These are phyloP conservation scores for Zosterops lateralis DNA, from an alignment of 2,113 vertebrate species.

Conservation along the genomic window DNA sequence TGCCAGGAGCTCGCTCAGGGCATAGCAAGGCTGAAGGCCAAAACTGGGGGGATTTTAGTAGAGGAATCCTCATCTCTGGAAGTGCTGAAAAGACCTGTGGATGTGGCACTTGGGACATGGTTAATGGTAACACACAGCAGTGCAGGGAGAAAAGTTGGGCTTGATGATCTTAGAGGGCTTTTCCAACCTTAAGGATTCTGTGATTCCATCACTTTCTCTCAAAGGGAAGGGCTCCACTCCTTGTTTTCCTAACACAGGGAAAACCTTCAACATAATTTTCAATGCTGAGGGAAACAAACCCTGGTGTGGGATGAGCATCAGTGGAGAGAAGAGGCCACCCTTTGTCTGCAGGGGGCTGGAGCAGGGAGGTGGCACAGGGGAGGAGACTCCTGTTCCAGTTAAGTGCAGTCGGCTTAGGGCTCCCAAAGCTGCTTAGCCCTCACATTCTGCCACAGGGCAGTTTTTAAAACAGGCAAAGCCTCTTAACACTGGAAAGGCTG, in stretches of 20 bases:
- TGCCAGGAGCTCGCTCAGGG: neutral
- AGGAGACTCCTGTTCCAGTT: constrained; percentile 26
- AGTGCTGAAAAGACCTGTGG: neutral
- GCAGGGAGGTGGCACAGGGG: neutral
- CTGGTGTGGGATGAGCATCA: neutral
- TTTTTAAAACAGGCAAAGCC: constrained; percentile 58
- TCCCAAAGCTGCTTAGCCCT: constrained; percentile 65
- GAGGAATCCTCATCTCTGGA: neutral
- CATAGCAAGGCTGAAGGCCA: neutral
- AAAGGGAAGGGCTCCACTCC: neutral
- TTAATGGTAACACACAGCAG: neutral
- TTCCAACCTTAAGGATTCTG: neutral
- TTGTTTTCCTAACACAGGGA: no score
- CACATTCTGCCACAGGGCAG: constrained; percentile 37
- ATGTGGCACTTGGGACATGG: neutral
- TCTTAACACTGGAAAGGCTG: constrained; percentile 31
- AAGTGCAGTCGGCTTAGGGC: constrained; percentile 40
- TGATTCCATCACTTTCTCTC: neutral
- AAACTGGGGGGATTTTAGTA: neutral
- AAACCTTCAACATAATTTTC: neutral
- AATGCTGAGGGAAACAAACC: neutral
- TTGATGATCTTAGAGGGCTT: neutral
- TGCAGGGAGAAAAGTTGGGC: neutral
- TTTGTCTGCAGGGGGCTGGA: neutral
- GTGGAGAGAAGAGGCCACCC: neutral